Evolutionary conservation across 2,797 vertebrate species (phyloP), one percentile per base, ranked within the genome.

Genomic region (Malurus leucopterus): DNA sequence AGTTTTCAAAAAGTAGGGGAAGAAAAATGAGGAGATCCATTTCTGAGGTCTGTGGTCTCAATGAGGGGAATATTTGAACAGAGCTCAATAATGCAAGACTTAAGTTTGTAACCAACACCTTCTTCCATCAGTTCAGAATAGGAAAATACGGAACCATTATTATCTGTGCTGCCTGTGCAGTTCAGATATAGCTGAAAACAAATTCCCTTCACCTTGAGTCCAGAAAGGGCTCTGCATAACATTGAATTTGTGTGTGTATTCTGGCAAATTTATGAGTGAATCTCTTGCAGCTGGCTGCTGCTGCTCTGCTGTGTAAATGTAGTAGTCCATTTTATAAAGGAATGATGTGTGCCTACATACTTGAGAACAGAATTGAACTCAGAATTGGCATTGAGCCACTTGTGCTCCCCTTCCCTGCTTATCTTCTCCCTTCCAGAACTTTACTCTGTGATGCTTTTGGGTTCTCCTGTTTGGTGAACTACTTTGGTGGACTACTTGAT

Each of bases 261-360:
- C 53, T 91, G 53, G 30, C 18, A 14, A 30, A 15, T 64, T 57
- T 68, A 20, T 62, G 65, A 41, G 53, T 46, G 55, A 49, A 12
- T 51, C 51, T 75, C 67, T n/a, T 36, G 15, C 43, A 73, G 27
- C 36, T 55, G 57, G 57, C 69, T 88, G 5, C 63, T 88, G 87
- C 57, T 92, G n/a, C 67, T 81, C n/a, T 73, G 65, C 51, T 81
- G 55, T 78, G 76, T 68, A 76, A 91, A 70, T 2, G 4, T 69
- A 55, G 54, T 44, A 79, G 84, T 68, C 27, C 7, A 1, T 62
- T 87, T 68, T 57, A 29, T 38, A 12, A 41, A 73, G 46, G 44
- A 67, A 17, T 70, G 75, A 41, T 29, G 26, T 62, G 55, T 94
- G 61, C 71, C 53, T 83, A 10, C 29, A 11, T 49, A 11, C n/a